Conservation (phyloP, 2,113 vertebrate species). For the Zingel zingel region DNA sequence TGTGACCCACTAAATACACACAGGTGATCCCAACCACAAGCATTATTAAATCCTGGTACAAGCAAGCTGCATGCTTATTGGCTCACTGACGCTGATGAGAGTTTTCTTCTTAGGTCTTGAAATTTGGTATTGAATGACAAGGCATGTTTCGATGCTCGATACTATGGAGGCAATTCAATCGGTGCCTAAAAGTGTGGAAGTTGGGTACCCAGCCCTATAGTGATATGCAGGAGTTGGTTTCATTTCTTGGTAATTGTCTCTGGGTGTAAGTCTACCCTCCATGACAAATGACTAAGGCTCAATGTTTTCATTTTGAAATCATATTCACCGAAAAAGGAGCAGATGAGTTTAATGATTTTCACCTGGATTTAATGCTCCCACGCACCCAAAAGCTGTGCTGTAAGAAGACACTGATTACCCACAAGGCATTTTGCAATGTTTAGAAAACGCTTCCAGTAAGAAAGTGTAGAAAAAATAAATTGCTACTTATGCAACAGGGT, state of each 20-base stretch:
- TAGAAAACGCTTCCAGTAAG: not conserved
- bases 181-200: too few species aligned
- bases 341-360: constrained; percentile 35
- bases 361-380: constrained; percentile 18
- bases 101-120: too few species aligned
- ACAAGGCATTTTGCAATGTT: not conserved
- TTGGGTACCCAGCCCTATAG: too few species aligned
- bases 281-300: constrained; percentile 17
- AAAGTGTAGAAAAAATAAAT: not conserved
- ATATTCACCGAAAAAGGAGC: constrained; percentile 8
- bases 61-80: too few species aligned
- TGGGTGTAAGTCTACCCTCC: not conserved
- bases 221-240: not conserved
- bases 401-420: constrained; percentile 1
- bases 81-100: too few species aligned
- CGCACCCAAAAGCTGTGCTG: not conserved
- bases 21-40: too few species aligned
- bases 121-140: too few species aligned
- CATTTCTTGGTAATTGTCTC: not conserved
- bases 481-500: not conserved
- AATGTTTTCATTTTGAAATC: constrained; percentile 17
- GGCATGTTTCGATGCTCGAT: too few species aligned
- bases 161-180: too few species aligned
- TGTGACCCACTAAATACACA: too few species aligned
- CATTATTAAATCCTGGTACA: too few species aligned